These are phyloP conservation scores for Calameuta idolon DNA, from an alignment of 2,888 invertebrate species.

Conservation along the genomic window DNA sequence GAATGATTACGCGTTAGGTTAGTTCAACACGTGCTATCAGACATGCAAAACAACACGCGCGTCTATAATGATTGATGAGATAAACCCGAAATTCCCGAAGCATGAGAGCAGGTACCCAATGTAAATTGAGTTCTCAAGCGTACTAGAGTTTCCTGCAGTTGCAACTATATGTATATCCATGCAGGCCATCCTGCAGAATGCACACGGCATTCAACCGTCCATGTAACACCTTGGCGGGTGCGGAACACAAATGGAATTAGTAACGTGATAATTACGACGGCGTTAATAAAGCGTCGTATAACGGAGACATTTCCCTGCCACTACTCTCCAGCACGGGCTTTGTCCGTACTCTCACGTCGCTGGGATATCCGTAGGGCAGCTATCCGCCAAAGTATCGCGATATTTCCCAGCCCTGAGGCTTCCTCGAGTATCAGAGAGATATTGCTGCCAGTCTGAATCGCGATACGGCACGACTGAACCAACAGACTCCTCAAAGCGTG, in stretches of 20 bases:
- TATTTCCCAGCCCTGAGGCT: not conserved
- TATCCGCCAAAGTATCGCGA: not conserved
- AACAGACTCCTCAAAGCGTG: not conserved
- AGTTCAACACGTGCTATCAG: not conserved
- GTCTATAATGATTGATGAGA: not conserved
- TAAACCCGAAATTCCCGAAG: not conserved
- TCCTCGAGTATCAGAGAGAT: not conserved
- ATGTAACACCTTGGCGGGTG: not conserved
- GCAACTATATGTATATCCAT: not conserved
- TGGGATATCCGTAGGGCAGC: not conserved
- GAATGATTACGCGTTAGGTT: not conserved
- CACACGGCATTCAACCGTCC: not conserved
- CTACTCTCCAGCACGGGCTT: not conserved
- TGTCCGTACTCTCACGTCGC: not conserved
- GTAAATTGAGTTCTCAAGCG: not conserved
- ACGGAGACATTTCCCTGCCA: not conserved
- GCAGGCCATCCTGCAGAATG: not conserved
- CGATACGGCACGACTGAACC: not conserved
- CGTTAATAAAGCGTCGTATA: conserved; percentile 3
- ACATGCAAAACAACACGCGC: not conserved
- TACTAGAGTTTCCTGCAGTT: not conserved
- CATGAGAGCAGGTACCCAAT: not conserved
- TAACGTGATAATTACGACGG: conserved; percentile 10
- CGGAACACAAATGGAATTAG: not conserved
- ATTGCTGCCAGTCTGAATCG: not conserved